Percentiles rank a stretch among this genome's conserved stretches.
These are phyloP conservation scores for Rhinoptilus africanus DNA, from an alignment of 2,113 vertebrate genomes.

Conservation along the genomic window DNA sequence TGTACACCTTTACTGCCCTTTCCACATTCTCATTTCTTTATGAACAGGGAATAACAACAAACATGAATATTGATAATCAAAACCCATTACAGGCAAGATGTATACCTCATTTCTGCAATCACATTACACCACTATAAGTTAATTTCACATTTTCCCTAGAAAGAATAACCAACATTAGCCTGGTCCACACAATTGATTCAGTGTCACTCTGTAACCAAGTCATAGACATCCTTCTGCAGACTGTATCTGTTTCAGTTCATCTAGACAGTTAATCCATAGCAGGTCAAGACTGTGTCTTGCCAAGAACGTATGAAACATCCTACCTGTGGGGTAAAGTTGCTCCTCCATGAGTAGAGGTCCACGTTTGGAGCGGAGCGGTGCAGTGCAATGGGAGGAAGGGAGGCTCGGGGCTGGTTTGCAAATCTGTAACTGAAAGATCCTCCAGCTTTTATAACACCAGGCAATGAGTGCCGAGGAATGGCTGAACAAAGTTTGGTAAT, in stretches of 20 bases:
- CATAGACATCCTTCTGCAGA: not conserved
- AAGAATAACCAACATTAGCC: not conserved
- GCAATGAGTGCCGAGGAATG: not conserved
- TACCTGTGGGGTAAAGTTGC: not conserved
- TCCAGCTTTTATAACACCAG: not conserved
- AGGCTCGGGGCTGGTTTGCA: not conserved
- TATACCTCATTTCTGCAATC: constrained; percentile 1
- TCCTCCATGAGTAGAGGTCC: not conserved
- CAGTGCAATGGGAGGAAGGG: not conserved
- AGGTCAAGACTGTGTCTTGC: not conserved
- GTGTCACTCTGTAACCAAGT: not conserved
- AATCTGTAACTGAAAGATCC: not conserved
- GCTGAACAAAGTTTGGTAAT: not conserved
- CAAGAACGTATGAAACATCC: not conserved
- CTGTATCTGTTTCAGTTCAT: not conserved
- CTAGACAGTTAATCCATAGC: not conserved
- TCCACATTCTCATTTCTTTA: not conserved
- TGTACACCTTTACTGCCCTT: not conserved
- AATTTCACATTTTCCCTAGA: constrained; percentile 18
- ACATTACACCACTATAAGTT: not conserved
- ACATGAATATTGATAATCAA: not conserved
- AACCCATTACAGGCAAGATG: not conserved
- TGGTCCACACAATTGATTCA: not conserved
- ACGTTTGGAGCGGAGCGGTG: not conserved
- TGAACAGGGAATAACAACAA: not conserved